Evolutionary conservation across 1,140 invertebrate genomes (phyloP).

Genomic region (Ephestia elutella): DNA sequence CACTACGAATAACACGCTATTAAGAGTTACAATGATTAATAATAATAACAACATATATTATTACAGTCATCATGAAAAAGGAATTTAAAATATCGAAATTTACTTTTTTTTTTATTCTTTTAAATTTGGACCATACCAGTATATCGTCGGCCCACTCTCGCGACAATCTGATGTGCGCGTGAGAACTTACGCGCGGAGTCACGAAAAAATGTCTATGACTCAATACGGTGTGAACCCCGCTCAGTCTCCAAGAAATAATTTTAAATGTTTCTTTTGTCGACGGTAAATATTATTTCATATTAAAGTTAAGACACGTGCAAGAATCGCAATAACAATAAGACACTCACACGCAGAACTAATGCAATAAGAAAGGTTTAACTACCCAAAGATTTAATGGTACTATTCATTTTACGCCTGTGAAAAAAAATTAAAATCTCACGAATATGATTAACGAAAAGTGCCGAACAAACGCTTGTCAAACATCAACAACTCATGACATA

Average conservation of each 20-base stretch:
- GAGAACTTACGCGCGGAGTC: conserved; percentile 47
- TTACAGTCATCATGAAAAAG: no score
- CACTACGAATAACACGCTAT: no score
- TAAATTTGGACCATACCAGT: not conserved
- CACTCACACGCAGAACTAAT: not conserved
- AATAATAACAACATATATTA: no score
- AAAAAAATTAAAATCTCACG: conserved; percentile 31
- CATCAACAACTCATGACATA: conserved; percentile 42
- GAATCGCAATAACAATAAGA: not conserved
- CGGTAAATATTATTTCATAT: conserved; percentile 8
- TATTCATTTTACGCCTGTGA: conserved; percentile 21
- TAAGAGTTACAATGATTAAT: no score
- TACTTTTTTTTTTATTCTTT: not conserved
- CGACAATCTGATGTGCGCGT: conserved; percentile 52
- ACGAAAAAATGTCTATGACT: conserved; percentile 42
- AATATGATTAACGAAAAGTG: conserved; percentile 31
- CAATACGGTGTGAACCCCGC: conserved; percentile 39
- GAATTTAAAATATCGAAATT: no score
- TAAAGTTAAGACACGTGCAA: not conserved
- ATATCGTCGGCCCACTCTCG: conserved; percentile 32
- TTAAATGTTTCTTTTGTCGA: conserved; percentile 13
- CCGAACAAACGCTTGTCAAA: conserved; percentile 36
- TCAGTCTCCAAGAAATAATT: conserved; percentile 8
- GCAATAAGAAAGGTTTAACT: conserved; percentile 21
- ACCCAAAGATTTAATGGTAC: conserved; percentile 21